Base-by-base conservation (phyloP, 2,888 invertebrate species). In the Luffia ferchaultella region DNA sequence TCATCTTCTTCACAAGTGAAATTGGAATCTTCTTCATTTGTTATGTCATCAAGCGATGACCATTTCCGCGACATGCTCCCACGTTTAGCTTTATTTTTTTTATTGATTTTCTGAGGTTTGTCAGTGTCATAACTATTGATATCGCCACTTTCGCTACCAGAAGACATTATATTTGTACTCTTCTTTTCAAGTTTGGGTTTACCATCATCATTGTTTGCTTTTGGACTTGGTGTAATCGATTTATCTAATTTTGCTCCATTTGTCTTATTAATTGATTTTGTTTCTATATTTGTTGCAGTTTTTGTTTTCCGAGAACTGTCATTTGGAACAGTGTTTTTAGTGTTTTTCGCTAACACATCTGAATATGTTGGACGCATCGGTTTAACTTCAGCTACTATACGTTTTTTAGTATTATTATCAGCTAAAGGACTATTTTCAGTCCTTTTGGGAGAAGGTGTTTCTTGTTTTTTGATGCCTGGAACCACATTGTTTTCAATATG, bases 291-390 rank as follows among this genome's bases (percentile, higher is more conserved):
- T 64, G 71, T 83, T 55, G 63, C 72, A 65, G 56, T 74, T 67
- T 67, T 72, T 45, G 69, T 70, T 60, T 86, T 87, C 50, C 77
- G 80, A 46, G 82, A 70, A 15, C 73, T 63, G 53, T 88, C 87
- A 5, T 70, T 54, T 51, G 65, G 72, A 19, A 70, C 59, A 59
- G 82, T 87, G 60, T 84, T 87, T 55, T 85, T 86, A 40, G 79
- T 75, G 54, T 84, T 84, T 73, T 94, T 94, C 20, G 92, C 90
- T 43, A 94, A 67, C 5, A 94, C 93, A 76, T 93, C 93, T 0
- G 94, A 94, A 68, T 94, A 94, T 15, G 92, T 90, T 48, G 93
- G 93, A 50, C 93, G 86, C 93, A 93, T 93, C 0, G 93, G 93
- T 62, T 92, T 92, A 0, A 94, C 93, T 76, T 93, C 93, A 41